phyloP scores from a whole-genome alignment of 2,888 invertebrate species.

The Epicampocera succincta region DNA sequence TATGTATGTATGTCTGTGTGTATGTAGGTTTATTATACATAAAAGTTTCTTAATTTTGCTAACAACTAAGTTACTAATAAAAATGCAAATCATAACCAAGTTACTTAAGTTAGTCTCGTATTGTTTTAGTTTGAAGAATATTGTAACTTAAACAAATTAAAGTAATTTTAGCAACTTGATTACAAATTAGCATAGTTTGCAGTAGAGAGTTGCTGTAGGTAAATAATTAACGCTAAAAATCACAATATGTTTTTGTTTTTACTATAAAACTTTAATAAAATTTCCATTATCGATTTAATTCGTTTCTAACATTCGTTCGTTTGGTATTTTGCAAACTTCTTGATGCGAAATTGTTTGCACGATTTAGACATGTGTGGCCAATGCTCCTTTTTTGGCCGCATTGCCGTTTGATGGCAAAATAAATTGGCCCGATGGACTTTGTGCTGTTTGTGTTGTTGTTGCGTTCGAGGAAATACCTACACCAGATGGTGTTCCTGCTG shows the following conservation, averaged over 20 bases:
- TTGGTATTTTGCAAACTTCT: constrained; percentile 28
- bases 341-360: constrained; percentile 33
- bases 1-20: background rate
- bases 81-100: constrained; percentile 66
- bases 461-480: constrained; percentile 82
- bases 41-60: constrained; percentile 57
- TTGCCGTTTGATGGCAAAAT: constrained; percentile 82
- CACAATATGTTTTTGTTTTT: constrained; percentile 78
- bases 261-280: constrained; percentile 62
- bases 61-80: constrained; percentile 64
- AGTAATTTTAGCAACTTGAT: constrained; percentile 52
- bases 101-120: constrained; percentile 27
- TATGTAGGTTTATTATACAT: constrained; percentile 2
- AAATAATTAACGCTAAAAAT: constrained; percentile 82
- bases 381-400: constrained; percentile 81
- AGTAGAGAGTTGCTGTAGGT: constrained; percentile 71
- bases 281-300: constrained; percentile 59
- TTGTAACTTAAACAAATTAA: constrained; percentile 26
- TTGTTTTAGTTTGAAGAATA: constrained; percentile 20
- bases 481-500: constrained; percentile 84
- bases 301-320: constrained; percentile 69
- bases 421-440: constrained; percentile 82
- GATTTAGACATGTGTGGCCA: constrained; percentile 86
- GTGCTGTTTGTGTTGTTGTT: constrained; percentile 83
- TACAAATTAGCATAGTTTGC: constrained; percentile 53